Conservation (phyloP, 2,888 invertebrate genomes). For the Rugalucina vietnamica region DNA sequence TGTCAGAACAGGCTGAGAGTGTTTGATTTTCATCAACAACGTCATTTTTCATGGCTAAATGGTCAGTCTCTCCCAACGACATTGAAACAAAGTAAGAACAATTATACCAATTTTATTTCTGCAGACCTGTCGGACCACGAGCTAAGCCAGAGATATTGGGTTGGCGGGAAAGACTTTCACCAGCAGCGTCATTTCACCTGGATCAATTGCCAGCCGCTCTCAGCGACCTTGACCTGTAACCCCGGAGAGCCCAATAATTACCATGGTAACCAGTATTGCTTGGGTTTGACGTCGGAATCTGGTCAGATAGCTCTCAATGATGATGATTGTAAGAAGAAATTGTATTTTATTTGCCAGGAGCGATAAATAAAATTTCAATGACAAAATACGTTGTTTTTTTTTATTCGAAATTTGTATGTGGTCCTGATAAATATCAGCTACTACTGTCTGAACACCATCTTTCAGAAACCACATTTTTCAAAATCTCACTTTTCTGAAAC, state of each 20-base stretch:
- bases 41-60: no score
- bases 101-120: no score
- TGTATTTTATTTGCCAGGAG: constrained; percentile 31
- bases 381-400: background rate
- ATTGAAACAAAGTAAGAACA: no score
- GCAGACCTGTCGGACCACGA: no score
- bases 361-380: background rate
- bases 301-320: constrained; percentile 22
- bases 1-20: no score
- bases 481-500: no score
- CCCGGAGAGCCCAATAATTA: constrained; percentile 19
- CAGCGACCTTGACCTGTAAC: background rate
- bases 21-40: no score
- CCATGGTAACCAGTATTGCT: background rate
- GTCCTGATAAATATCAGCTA: no score
- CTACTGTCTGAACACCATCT: no score
- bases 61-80: no score
- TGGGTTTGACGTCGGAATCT: background rate
- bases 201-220: background rate
- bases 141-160: constrained; percentile 24
- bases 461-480: no score
- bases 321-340: constrained; percentile 20
- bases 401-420: no score
- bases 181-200: constrained; percentile 1
- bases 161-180: constrained; percentile 2